Evolutionary conservation across 2,888 invertebrate genomes (phyloP).

Genomic region (Epinotia ramella): DNA sequence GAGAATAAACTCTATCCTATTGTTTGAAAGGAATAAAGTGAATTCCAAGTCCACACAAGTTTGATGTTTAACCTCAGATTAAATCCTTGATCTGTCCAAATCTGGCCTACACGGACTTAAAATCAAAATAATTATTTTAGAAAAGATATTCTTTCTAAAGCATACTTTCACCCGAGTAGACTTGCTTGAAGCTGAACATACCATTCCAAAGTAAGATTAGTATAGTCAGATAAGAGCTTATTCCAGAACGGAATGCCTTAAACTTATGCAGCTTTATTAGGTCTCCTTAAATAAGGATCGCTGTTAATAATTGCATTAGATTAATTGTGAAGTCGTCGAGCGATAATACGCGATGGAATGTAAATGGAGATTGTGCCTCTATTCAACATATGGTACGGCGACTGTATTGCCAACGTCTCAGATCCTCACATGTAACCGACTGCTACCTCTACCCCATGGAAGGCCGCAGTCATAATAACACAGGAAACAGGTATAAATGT

Average conservation of each 20-base stretch:
- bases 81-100: too few relatives aligned
- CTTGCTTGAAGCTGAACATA: not conserved
- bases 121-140: too few relatives aligned
- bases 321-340: conserved; percentile 15
- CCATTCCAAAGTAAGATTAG: conserved; percentile 14
- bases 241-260: conserved; percentile 18
- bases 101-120: too few relatives aligned
- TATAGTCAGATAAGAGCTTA: conserved; percentile 27
- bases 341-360: conserved; percentile 19
- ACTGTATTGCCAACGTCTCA: not conserved
- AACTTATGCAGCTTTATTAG: conserved; percentile 20
- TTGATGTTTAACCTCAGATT: too few relatives aligned
- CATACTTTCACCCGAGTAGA: not conserved
- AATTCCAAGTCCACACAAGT: too few relatives aligned
- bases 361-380: not conserved
- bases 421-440: not conserved
- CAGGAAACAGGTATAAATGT: too few relatives aligned
- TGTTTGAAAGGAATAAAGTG: not conserved
- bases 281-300: conserved; percentile 21
- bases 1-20: not conserved
- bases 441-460: not conserved
- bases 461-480: too few relatives aligned
- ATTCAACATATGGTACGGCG: not conserved
- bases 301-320: conserved; percentile 6
- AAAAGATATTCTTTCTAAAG: not conserved